Percentiles rank a stretch among this genome's conserved stretches.
Conservation (phyloP, 2,113 vertebrate species). For the Phaetusa simplex region DNA sequence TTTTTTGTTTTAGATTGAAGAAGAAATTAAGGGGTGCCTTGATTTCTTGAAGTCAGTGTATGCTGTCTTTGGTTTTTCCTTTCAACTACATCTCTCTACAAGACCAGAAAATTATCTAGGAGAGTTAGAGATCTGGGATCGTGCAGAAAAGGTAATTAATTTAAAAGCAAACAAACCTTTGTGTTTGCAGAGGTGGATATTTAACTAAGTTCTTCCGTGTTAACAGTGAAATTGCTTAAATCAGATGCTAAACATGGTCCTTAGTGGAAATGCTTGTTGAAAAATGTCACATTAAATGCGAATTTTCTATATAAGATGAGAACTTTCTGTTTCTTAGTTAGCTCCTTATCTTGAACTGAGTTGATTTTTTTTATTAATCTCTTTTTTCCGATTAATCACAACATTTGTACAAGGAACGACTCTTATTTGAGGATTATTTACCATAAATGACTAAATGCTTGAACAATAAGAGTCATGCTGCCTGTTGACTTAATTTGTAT, state of each 20-base stretch:
- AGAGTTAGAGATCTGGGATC: constrained; percentile 85
- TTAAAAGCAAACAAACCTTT: not conserved
- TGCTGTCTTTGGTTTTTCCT: constrained; percentile 88
- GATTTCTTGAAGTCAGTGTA: constrained; percentile 91
- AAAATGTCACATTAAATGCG: not conserved
- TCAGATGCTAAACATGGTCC: not conserved
- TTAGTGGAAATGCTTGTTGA: not conserved
- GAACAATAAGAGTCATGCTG: not conserved
- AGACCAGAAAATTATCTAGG: constrained; percentile 91
- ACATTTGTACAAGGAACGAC: not conserved
- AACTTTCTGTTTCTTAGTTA: not conserved
- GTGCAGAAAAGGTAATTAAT: constrained; percentile 86
- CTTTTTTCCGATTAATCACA: not conserved
- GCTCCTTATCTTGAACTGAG: not conserved
- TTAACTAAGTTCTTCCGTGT: not conserved
- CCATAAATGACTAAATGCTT: not conserved
- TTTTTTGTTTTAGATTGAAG: constrained; percentile 82
- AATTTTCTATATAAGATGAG: not conserved
- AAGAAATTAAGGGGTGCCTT: constrained; percentile 90
- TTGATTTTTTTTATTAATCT: not conserved
- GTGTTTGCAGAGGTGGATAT: not conserved
- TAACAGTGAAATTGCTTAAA: not conserved
- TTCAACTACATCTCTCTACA: constrained; percentile 92
- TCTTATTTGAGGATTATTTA: not conserved
- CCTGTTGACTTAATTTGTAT: not conserved